Conservation (phyloP, 2,797 vertebrate species). For the Diceros bicornis region DNA sequence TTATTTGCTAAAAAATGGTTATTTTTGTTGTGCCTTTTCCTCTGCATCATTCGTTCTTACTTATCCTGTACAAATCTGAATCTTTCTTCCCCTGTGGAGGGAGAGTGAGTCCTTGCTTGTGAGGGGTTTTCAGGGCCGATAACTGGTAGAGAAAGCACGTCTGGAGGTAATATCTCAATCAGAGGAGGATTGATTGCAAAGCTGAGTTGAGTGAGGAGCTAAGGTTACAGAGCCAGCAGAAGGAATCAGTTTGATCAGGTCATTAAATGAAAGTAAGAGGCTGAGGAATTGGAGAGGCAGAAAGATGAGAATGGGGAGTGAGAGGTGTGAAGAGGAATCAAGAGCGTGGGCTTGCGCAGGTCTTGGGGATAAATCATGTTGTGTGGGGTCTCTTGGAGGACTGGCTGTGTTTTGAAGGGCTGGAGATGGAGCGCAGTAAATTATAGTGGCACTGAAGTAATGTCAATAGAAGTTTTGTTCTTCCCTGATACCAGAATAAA, state of each 20-base stretch:
- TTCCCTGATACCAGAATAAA: background rate
- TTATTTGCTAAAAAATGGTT: background rate
- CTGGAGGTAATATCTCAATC: background rate
- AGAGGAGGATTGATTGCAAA: background rate
- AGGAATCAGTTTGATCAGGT: background rate
- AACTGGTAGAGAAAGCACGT: background rate
- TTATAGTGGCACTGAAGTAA: background rate
- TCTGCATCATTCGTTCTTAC: background rate
- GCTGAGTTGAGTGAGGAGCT: background rate
- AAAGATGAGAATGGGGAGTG: background rate
- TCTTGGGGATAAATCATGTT: background rate
- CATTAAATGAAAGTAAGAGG: background rate
- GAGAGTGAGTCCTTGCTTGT: background rate
- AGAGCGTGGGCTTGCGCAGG: background rate
- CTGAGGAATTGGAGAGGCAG: background rate
- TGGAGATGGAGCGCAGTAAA: background rate
- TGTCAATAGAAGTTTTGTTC: slow-evolving; percentile 36
- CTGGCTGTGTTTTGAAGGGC: background rate
- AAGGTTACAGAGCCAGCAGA: background rate
- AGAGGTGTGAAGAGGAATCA: background rate
- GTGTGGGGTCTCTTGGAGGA: background rate
- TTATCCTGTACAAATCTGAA: background rate
- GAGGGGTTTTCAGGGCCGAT: background rate
- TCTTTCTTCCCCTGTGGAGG: background rate
- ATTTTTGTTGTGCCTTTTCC: background rate